A percentile compares a stretch with the other conserved stretches of the same genome.
These are phyloP conservation scores for Helicolenus hilgendorfi DNA, from an alignment of 2,797 vertebrate species.

Conservation along the genomic window DNA sequence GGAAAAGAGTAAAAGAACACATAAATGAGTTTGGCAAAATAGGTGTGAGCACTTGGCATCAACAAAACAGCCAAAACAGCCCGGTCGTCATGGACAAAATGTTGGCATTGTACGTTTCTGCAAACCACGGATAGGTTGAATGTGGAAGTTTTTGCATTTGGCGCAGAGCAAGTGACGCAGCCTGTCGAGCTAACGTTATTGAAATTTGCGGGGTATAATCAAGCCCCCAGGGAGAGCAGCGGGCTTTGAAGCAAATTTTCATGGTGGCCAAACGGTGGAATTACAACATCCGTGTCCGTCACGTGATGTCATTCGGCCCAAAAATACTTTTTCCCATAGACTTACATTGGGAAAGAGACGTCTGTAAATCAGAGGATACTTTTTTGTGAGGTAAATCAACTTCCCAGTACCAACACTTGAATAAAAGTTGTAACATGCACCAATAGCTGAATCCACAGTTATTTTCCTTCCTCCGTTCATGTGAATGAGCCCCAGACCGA, in stretches of 20 bases:
- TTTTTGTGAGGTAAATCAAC: neutral
- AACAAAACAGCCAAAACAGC: neutral
- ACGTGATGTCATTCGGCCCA: neutral
- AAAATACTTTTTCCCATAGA: too few relatives aligned
- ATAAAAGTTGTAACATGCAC: neutral
- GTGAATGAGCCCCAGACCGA: neutral
- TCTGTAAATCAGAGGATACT: too few relatives aligned
- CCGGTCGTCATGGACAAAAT: neutral
- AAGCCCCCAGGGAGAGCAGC: neutral
- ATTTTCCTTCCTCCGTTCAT: neutral
- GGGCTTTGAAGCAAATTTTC: neutral
- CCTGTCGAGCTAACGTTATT: neutral
- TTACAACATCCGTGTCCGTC: neutral
- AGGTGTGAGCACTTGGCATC: constrained; percentile 46
- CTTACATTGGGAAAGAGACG: neutral
- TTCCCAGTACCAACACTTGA: neutral
- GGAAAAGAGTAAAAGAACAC: constrained; percentile 11
- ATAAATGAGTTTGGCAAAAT: constrained; percentile 45
- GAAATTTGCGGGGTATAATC: neutral
- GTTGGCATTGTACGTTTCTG: neutral
- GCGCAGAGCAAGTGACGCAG: neutral
- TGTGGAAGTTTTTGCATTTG: neutral
- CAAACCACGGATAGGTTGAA: neutral
- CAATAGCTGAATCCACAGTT: neutral
- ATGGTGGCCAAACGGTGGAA: neutral